Conservation (phyloP, 2,113 vertebrate species). For the Siniperca chuatsi region DNA sequence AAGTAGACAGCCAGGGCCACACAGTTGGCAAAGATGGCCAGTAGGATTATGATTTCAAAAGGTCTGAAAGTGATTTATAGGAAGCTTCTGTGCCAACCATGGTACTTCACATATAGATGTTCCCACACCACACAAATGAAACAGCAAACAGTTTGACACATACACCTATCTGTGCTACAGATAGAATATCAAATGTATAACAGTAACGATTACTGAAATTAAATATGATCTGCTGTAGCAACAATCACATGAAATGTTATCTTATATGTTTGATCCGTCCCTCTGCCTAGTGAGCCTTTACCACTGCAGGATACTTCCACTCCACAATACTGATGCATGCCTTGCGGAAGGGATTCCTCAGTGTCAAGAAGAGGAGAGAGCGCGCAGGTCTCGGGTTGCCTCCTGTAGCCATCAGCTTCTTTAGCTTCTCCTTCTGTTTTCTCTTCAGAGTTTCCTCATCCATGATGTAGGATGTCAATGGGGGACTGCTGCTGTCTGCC, state of each 20-base stretch:
- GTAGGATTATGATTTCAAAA: slow-evolving; percentile 93
- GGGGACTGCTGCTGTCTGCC: slow-evolving; percentile 80
- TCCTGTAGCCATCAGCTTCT: slow-evolving; percentile 88
- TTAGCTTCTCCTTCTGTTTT: slow-evolving; percentile 89
- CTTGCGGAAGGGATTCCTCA: slow-evolving; percentile 90
- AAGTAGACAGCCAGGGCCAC: slow-evolving; percentile 92
- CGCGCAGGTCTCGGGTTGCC: slow-evolving; percentile 89
- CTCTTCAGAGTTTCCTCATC: slow-evolving; percentile 86
- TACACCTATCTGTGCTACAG: neutral
- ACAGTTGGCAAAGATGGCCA: slow-evolving; percentile 86
- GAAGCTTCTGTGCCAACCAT: slow-evolving; percentile 9
- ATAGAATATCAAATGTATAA: neutral
- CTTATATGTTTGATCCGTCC: neutral
- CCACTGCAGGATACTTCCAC: slow-evolving; percentile 94
- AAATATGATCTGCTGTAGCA: neutral
- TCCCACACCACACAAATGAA: neutral
- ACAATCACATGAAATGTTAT: neutral
- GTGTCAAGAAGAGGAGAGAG: slow-evolving; percentile 89
- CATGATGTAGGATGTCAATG: slow-evolving; percentile 81
- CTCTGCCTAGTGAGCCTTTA: neutral
- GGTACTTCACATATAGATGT: neutral
- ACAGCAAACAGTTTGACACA: neutral
- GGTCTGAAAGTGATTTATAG: slow-evolving; percentile 70
- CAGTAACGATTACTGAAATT: neutral
- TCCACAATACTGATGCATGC: slow-evolving; percentile 93